phyloP scores from a whole-genome alignment of 2,797 vertebrate species.

The Mionectes olivaceus region DNA sequence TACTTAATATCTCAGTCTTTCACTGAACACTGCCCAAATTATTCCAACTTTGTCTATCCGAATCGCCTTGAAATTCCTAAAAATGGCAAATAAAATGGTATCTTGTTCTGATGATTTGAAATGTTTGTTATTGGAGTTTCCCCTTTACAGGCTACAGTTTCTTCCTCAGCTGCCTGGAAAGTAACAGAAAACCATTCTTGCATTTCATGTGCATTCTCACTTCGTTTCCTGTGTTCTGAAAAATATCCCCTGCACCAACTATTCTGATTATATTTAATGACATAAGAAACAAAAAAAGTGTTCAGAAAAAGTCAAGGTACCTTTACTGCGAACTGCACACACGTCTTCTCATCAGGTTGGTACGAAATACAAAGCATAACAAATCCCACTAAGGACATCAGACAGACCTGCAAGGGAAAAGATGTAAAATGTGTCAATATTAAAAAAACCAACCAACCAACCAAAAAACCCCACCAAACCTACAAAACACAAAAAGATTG shows the following conservation, averaged over 20 bases:
- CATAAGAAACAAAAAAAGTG: not conserved
- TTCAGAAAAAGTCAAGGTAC: slow-evolving; percentile 73
- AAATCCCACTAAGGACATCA: slow-evolving; percentile 89
- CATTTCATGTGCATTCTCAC: slow-evolving; percentile 28
- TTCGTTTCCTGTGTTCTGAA: slow-evolving; percentile 1
- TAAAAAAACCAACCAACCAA: not conserved
- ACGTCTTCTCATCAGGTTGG: slow-evolving; percentile 89
- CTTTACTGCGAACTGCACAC: slow-evolving; percentile 90
- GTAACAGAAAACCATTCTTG: not conserved
- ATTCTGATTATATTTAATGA: not conserved
- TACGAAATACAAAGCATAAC: slow-evolving; percentile 90
- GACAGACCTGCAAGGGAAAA: slow-evolving; percentile 83
- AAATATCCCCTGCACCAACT: not conserved
- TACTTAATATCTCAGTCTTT: not conserved
- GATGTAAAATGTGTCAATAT: not conserved
- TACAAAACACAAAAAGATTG: not conserved
- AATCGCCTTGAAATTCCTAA: not conserved
- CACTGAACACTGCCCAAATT: not conserved
- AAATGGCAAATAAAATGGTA: not conserved
- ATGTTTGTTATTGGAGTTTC: not conserved
- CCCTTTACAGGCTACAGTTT: not conserved
- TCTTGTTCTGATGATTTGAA: not conserved
- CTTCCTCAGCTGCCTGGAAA: not conserved
- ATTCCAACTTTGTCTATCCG: not conserved
- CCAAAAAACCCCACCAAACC: not conserved